Conservation (phyloP, 2,113 vertebrate species). For the Nannobrachium achirus region DNA sequence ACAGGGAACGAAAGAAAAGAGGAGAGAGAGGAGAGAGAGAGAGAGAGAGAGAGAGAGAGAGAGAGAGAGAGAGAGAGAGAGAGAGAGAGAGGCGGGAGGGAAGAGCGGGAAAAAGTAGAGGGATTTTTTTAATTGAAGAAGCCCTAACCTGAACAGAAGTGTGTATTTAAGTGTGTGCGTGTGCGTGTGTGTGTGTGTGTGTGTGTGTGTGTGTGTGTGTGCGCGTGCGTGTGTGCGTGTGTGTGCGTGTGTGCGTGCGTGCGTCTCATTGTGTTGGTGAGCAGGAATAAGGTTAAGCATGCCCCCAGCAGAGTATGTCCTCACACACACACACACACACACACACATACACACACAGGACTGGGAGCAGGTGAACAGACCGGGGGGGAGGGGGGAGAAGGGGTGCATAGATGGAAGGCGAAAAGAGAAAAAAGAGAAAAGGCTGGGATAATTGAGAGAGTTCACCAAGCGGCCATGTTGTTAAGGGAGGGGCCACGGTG, state of each 20-base stretch:
- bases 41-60: conserved; percentile 51
- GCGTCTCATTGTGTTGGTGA: conserved; percentile 54
- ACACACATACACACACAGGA: conserved; percentile 53
- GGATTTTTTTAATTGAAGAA: conserved; percentile 66
- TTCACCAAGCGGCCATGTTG: conserved; percentile 60
- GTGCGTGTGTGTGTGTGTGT: conserved; percentile 22
- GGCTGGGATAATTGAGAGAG: conserved; percentile 60
- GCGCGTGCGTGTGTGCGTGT: conserved; percentile 18
- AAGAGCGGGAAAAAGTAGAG: conserved; percentile 33
- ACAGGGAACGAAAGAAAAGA: no score
- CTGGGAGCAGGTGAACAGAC: conserved; percentile 67
- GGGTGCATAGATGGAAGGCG: conserved; percentile 38
- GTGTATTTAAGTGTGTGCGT: not conserved
- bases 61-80: conserved; percentile 41
- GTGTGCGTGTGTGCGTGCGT: conserved; percentile 36
- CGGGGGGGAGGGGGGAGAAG: conserved; percentile 50
- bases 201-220: conserved; percentile 11
- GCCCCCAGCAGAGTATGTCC: conserved; percentile 64
- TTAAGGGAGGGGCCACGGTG: not conserved
- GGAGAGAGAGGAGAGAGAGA: conserved; percentile 46
- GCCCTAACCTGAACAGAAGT: conserved; percentile 60
- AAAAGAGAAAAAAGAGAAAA: conserved; percentile 41
- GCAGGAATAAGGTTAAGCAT: conserved; percentile 71
- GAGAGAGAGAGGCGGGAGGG: not conserved
- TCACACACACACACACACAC: no score